Percentiles rank a stretch among this genome's conserved stretches.
Evolutionary conservation across 2,797 vertebrate species (phyloP).

Genomic region (Acanthurus tractus): DNA sequence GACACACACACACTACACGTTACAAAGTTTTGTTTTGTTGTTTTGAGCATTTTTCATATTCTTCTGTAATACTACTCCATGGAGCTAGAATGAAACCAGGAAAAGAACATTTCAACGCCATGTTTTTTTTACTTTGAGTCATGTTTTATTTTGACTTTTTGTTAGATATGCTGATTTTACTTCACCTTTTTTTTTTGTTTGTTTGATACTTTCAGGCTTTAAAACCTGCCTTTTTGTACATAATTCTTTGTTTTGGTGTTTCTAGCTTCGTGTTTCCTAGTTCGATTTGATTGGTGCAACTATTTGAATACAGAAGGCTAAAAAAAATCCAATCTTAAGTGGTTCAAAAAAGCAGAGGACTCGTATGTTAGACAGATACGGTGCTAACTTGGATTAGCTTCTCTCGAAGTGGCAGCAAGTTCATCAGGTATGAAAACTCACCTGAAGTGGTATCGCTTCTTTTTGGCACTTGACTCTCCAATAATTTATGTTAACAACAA

Average conservation of each 20-base stretch:
- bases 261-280: constrained; percentile 30
- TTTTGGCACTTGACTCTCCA: constrained; percentile 68
- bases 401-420: constrained; percentile 39
- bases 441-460: constrained; percentile 26
- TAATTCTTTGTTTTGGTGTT: constrained; percentile 58
- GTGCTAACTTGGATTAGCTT: constrained; percentile 50
- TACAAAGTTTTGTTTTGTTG: constrained; percentile 19
- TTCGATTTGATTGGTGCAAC: constrained; percentile 58
- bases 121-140: constrained; percentile 68
- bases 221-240: constrained; percentile 76
- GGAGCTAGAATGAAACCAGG: constrained; percentile 71
- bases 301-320: constrained; percentile 46
- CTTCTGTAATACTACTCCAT: constrained; percentile 63
- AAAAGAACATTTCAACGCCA: constrained; percentile 71
- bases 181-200: constrained; percentile 42
- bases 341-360: constrained; percentile 40
- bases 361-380: constrained; percentile 32
- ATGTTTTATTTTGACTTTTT: constrained; percentile 69
- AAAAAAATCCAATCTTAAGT: constrained; percentile 34
- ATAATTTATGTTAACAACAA: constrained; percentile 58
- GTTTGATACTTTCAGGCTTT: constrained; percentile 59
- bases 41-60: constrained; percentile 64
- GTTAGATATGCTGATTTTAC: constrained; percentile 63
- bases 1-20: constrained; percentile 47
- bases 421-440: constrained; percentile 37